Conservation (phyloP, 1,140 invertebrate species). For the Diplogasteroides magnus region DNA sequence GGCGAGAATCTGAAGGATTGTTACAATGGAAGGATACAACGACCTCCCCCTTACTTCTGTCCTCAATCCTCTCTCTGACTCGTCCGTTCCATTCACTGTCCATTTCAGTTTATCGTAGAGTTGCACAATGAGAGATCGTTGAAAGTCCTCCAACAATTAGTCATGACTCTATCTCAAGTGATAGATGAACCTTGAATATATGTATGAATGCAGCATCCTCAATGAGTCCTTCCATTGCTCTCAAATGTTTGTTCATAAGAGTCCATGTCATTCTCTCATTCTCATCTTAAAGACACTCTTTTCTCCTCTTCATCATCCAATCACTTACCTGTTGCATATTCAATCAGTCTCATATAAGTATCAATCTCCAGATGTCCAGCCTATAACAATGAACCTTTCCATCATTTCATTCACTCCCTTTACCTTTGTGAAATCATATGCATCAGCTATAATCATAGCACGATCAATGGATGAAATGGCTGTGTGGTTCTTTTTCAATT, state of each 20-base stretch:
- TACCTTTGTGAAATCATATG: conserved; percentile 37
- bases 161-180: conserved; percentile 10
- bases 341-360: conserved; percentile 32
- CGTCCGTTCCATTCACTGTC: conserved; percentile 26
- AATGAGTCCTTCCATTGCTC: conserved; percentile 35
- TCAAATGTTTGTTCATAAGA: conserved; percentile 31
- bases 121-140: conserved; percentile 19
- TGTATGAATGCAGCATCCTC: conserved; percentile 28
- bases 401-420: too few species aligned
- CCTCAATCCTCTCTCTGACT: too few species aligned
- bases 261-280: conserved; percentile 39
- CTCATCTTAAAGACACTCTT: conserved; percentile 23
- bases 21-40: neutral
- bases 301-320: neutral
- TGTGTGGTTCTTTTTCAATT: conserved; percentile 28
- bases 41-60: conserved; percentile 20
- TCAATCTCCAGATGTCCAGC: conserved; percentile 33
- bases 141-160: conserved; percentile 23
- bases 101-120: conserved; percentile 35
- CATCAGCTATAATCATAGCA: conserved; percentile 37
- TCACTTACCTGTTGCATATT: conserved; percentile 29
- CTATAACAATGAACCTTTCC: too few species aligned
- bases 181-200: conserved; percentile 25
- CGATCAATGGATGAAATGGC: conserved; percentile 34
- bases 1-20: conserved; percentile 27